Evolutionary conservation across 2,113 vertebrate species (phyloP), one percentile per base, ranked within the genome.

Genomic region (Lophius piscatorius): DNA sequence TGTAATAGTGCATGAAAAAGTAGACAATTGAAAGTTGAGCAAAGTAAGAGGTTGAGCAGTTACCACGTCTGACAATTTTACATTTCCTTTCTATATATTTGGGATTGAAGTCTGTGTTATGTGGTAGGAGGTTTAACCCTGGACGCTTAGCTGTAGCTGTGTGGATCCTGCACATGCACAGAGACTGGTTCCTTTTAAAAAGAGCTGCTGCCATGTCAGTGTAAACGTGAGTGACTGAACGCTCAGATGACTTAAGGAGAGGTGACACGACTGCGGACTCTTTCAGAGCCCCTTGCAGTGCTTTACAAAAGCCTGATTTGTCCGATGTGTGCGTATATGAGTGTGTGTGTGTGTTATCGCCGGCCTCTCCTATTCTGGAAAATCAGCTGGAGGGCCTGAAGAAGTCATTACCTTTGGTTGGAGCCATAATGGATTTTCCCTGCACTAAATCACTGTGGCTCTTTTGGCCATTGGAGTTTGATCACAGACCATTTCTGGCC

Each of bases 371-470:
- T 81, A 67, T 68, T 80, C 52, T 73, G 72, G 55, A 76, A 85
- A 81, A 89, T 88, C 84, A 89, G 86, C 80, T 84, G 81, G 77
- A 84, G 80, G 81, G 84, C 76, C 65, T 82, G 74, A 73, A 83
- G 78, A 89, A 90, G 83, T 88, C 87, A 90, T 90, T 90, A 89
- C 84, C 82, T 85, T 74, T 79, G 67, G 82, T 84, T 85, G 81
- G 84, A 81, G 80, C 80, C 70, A 68, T 83, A 89, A 89, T 90
- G 85, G 86, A 79, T 90, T 92, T 87, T 86, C 77, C 60, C 80
- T 82, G 57, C 74, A 62, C 75, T 88, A 89, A 84, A 90, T 88
- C 80, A 82, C 88, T 74, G 70, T 67, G 79, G 67, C 79, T 83
- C 84, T 89, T 89, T 82, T 87, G 79, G 80, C 73, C 70, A 65